Percentiles rank a stretch among this genome's conserved stretches.
phyloP scores from a whole-genome alignment of 2,888 invertebrate genomes.

The Cristatella mucedo region DNA sequence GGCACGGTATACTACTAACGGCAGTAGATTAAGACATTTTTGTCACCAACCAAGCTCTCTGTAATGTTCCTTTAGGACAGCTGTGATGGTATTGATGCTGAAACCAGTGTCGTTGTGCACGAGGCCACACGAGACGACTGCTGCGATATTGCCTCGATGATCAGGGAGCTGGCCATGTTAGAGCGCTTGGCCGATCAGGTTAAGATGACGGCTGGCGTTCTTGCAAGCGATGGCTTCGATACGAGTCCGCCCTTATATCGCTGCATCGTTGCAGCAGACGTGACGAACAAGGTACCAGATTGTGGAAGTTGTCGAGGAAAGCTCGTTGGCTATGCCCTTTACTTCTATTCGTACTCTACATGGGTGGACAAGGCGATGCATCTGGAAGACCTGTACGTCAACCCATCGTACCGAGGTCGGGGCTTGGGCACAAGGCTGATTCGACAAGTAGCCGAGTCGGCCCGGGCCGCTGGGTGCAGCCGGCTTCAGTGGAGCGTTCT shows the following conservation, averaged over 20 bases:
- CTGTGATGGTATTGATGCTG: too few relatives aligned
- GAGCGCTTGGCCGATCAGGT: background rate
- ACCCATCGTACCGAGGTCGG: background rate
- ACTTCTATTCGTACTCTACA: background rate
- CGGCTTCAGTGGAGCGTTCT: constrained; percentile 65
- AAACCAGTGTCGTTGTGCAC: too few relatives aligned
- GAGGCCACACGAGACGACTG: constrained; percentile 7
- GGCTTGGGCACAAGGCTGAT: constrained; percentile 1
- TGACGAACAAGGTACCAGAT: too few relatives aligned
- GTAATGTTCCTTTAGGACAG: too few relatives aligned
- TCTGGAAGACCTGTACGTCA: constrained; percentile 5
- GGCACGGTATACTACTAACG: too few relatives aligned
- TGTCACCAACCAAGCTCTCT: too few relatives aligned
- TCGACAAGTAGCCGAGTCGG: background rate
- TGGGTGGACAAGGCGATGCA: background rate
- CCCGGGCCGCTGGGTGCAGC: constrained; percentile 39
- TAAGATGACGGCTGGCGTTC: background rate
- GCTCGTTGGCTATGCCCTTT: background rate
- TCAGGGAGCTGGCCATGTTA: constrained; percentile 3
- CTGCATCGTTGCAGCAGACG: background rate
- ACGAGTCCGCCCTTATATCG: constrained; percentile 1
- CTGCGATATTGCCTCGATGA: background rate
- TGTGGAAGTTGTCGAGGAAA: too few relatives aligned
- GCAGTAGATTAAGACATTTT: too few relatives aligned
- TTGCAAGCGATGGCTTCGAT: constrained; percentile 1